These are phyloP conservation scores for Acipenser oxyrinchus DNA, from an alignment of 2,797 vertebrate genomes.

Conservation along the genomic window DNA sequence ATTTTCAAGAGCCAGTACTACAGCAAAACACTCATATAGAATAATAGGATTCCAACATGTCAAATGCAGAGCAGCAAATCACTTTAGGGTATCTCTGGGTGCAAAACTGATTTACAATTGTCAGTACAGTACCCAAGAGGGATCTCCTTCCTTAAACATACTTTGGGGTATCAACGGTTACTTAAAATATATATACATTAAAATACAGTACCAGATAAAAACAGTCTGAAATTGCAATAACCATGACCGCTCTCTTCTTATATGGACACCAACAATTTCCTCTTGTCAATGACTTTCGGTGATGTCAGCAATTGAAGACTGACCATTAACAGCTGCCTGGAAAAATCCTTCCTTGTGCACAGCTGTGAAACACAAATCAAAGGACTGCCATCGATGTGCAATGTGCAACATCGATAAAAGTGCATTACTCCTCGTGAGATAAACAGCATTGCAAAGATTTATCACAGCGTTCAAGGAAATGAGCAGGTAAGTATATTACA, in stretches of 20 bases:
- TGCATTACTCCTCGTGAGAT: conserved; percentile 27
- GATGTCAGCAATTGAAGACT: conserved; percentile 63
- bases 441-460: conserved; percentile 18
- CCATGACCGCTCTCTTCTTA: conserved; percentile 34
- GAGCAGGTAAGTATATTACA: no score
- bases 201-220: conserved; percentile 9
- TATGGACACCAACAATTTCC: conserved; percentile 40
- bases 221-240: conserved; percentile 32
- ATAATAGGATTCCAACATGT: no score
- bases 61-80: no score
- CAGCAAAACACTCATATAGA: no score
- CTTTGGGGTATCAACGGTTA: neutral
- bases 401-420: conserved; percentile 26
- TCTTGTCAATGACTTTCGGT: conserved; percentile 66
- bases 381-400: conserved; percentile 29
- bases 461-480: no score
- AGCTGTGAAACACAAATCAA: conserved; percentile 65
- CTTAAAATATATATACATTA: neutral
- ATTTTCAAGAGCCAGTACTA: no score
- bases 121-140: no score
- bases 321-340: conserved; percentile 64
- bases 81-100: no score
- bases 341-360: conserved; percentile 48
- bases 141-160: no score
- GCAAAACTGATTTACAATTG: no score